phyloP scores from a whole-genome alignment of 2,113 vertebrate species.

The Catagonus wagneri region DNA sequence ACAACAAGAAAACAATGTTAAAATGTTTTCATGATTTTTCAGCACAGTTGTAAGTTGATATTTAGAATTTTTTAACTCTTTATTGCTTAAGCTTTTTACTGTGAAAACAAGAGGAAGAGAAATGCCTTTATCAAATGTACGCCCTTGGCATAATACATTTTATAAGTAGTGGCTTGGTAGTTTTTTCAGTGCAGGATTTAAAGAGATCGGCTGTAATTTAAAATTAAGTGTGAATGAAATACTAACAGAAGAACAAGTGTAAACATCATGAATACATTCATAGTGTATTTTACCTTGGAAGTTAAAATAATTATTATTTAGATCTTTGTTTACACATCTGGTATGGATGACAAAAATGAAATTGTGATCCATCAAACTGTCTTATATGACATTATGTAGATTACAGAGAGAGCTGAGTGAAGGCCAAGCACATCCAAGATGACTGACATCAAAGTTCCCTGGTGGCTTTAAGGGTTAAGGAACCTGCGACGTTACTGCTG shows the following conservation, averaged over 20 bases:
- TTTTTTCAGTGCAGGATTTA: conserved; percentile 1
- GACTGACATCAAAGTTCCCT: too few relatives aligned
- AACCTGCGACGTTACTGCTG: too few relatives aligned
- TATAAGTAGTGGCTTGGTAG: conserved; percentile 31
- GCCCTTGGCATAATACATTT: background rate
- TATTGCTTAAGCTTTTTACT: background rate
- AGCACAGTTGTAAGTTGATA: background rate
- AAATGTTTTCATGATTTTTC: background rate
- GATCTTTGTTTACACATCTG: background rate
- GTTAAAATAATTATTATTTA: background rate
- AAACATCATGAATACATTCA: background rate
- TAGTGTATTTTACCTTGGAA: background rate
- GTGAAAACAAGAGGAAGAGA: background rate
- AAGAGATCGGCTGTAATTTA: background rate
- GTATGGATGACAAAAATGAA: background rate
- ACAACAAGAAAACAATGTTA: background rate
- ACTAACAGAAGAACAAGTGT: background rate
- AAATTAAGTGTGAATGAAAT: background rate
- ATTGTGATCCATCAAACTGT: background rate
- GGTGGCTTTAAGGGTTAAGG: too few relatives aligned
- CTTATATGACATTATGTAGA: background rate
- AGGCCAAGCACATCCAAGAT: background rate
- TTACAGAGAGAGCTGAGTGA: background rate
- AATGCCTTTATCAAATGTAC: background rate
- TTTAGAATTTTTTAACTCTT: background rate